Base-by-base conservation (phyloP, 1,140 invertebrate genomes). In the Trichogramma pretiosum region DNA sequence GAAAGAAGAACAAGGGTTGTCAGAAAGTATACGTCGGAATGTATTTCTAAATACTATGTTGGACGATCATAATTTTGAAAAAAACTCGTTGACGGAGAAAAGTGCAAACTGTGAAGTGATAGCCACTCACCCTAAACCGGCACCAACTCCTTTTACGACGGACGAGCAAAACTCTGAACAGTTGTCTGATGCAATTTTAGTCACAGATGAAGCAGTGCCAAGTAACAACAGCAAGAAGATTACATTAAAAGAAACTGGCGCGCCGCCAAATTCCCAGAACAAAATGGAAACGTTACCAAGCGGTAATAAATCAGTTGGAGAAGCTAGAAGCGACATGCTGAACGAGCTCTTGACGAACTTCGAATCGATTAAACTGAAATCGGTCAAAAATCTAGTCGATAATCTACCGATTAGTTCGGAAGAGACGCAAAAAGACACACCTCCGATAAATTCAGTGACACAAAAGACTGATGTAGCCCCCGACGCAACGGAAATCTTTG, bases 281-380 rank as follows among this genome's bases (percentile, higher is more conserved):
- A 39, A 13, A 9, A 46, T 37, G 5, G 17, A 46, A 41, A 8
- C 5, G 10, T 30, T 1, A 10, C 1, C 11, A 11, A 18, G 10
- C 28, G 32, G 42, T 7, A 55, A 48, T 21, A 66, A 57, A 46
- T 57, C 44, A 30, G 46, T 41, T 2, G 42, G 52, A 3, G 59
- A 67, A 11, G 56, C 43, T 0, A 72, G 70, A 36, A 60, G 53
- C 46, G 58, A 65, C 16, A 53, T 72, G 30, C 33, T 72, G 17
- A 67, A 63, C 34, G 68, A 72, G 39, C 48, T 72, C 24, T 46
- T 70, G 16, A 58, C 43, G 21, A 70, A 65, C 50, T 72, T 72
- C 26, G 49, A 38, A 38, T 54, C 59, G 7, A 67, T 72, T 26
- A 68, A 61, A 55, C 56, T 72, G 23, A 70, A 57, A 45, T 48